phyloP scores from a whole-genome alignment of 2,797 vertebrate species.

The Anguilla anguilla region DNA sequence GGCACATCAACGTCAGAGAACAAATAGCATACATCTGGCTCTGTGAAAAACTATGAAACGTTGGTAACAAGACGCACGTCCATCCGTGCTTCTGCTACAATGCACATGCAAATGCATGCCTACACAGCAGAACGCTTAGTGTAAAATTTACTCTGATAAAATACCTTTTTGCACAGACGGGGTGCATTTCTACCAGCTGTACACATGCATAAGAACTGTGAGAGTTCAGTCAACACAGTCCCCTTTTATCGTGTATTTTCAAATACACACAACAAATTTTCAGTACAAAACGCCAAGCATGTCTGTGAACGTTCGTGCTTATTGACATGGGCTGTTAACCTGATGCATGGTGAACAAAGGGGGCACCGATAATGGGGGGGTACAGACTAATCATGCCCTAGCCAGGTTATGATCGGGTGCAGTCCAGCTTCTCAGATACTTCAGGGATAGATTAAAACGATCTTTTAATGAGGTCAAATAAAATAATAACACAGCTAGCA shows the following conservation, averaged over 20 bases:
- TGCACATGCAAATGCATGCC: neutral
- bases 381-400: no score
- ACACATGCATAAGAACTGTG: no score
- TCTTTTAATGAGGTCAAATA: slow-evolving; percentile 8
- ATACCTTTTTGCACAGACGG: no score
- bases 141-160: no score
- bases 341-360: neutral
- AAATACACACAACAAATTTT: neutral
- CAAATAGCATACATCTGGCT: neutral
- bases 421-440: neutral
- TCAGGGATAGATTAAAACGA: neutral
- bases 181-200: no score
- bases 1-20: neutral
- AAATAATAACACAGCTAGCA: neutral
- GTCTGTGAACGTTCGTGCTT: neutral
- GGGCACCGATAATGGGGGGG: no score
- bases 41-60: neutral
- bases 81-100: neutral
- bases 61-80: neutral
- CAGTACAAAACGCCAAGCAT: neutral
- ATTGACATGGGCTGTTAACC: neutral
- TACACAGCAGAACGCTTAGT: neutral
- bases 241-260: neutral
- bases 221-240: no score
- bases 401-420: neutral